Conservation (phyloP, 1,140 invertebrate genomes). For the Geopemphigus sp. region DNA sequence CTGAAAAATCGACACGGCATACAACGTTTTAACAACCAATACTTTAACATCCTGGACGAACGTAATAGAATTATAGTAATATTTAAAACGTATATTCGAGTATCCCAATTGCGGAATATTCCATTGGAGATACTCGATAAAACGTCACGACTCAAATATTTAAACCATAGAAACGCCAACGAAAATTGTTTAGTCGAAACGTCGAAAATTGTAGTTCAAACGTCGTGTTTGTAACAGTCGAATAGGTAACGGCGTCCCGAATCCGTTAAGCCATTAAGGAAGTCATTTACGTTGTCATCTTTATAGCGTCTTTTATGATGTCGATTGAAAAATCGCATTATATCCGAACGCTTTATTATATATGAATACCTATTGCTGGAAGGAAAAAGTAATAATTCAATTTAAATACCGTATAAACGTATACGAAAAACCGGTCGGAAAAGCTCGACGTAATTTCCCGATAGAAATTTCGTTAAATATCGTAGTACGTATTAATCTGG, state of each 20-base stretch:
- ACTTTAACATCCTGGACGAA: too few species aligned
- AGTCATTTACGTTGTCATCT: background rate
- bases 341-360: background rate
- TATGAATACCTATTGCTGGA: background rate
- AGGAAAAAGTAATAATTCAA: background rate
- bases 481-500: background rate
- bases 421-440: too few species aligned
- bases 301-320: background rate
- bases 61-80: too few species aligned
- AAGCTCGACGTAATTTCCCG: background rate
- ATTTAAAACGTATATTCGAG: too few species aligned
- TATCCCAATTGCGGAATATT: too few species aligned
- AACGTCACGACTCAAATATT: background rate
- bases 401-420: background rate
- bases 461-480: background rate
- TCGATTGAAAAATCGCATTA: background rate
- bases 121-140: too few species aligned
- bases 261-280: background rate
- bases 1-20: too few species aligned
- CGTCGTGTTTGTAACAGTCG: background rate
- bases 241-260: background rate
- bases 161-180: background rate
- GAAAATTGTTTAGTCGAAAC: background rate
- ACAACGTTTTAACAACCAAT: too few species aligned
- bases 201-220: background rate